These are phyloP conservation scores for Emmelina monodactyla DNA, from an alignment of 2,888 invertebrate genomes.

Conservation along the genomic window DNA sequence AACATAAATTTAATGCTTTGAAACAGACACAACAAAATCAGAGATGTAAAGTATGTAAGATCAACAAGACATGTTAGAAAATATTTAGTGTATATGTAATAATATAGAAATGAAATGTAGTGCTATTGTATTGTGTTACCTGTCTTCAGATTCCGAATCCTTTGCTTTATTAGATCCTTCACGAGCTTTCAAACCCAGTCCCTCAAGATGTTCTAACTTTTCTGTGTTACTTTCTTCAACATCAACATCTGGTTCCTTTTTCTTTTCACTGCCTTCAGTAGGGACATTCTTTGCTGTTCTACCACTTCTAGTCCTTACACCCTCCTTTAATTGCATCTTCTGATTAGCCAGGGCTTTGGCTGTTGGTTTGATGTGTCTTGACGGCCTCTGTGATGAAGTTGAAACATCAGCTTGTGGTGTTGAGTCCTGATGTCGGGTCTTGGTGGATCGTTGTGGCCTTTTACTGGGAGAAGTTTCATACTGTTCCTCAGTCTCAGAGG, in stretches of 20 bases:
- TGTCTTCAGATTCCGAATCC: slow-evolving; percentile 37
- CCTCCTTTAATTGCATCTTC: slow-evolving; percentile 53
- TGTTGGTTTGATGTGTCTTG: slow-evolving; percentile 71
- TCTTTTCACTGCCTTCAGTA: not conserved
- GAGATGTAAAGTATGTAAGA: no score
- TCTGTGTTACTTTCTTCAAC: slow-evolving; percentile 17
- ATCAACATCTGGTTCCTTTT: slow-evolving; percentile 61
- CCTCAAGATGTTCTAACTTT: slow-evolving; percentile 63
- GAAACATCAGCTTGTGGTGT: slow-evolving; percentile 67
- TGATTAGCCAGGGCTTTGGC: slow-evolving; percentile 73
- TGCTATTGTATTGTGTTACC: no score
- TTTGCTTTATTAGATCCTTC: not conserved
- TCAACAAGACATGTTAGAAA: no score
- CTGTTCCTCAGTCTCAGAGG: slow-evolving; percentile 29
- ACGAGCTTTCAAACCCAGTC: slow-evolving; percentile 56
- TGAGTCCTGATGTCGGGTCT: slow-evolving; percentile 69
- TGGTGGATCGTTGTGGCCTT: slow-evolving; percentile 67
- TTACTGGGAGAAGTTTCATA: slow-evolving; percentile 39
- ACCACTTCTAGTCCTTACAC: slow-evolving; percentile 41
- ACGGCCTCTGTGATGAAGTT: slow-evolving; percentile 55
- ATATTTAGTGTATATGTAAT: no score
- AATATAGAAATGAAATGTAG: no score
- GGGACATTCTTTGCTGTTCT: not conserved
- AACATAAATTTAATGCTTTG: no score
- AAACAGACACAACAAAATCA: no score